Evolutionary conservation across 2,888 invertebrate species (phyloP), one percentile per base, ranked within the genome.

Genomic region (Torymus auratus): DNA sequence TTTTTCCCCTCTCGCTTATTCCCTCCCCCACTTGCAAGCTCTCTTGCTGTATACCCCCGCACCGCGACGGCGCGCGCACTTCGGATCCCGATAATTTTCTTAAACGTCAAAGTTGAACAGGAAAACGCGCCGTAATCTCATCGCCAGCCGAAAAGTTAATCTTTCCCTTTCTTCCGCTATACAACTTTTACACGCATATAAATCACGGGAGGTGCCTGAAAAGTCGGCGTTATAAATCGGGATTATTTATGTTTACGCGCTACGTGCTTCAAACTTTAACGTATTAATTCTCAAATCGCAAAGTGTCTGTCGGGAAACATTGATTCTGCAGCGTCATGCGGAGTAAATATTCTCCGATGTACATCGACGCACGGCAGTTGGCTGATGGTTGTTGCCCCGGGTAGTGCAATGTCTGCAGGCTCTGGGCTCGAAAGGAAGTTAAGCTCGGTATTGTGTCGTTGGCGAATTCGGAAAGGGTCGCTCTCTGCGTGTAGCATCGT

Each of bases 71-170:
- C 20, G 53, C 17, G 60, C 50, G 80, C 53, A 55, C 77, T 56
- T 69, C n/a, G 70, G 41, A 69, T 73, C 65, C 58, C 69, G 69
- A 79, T 74, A 74, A 70, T 74, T 70, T 79, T 69, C 73, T 64
- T 69, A 50, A 56, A 64, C 65, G 65, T 28, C 72, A 72, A 72
- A 62, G 52, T 72, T n/a, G 15, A 11, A 15, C 41, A 20, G 70
- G 55, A 58, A 71, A 71, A 71, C 56, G 50, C 0, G 69, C 14
- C 14, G 55, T 56, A 56, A 68, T 23, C 53, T 74, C 55, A 52
- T 62, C 28, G 28, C 3, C 52, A 13, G 23, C 14, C n/a, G 15
- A n/a, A 61, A 58, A 53, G 11, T 65, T 78, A 28, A 70, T 67
- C 67, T 56, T 62, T 52, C 28, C 3, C 55, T 28, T 67, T 28